phyloP scores from a whole-genome alignment of 2,888 invertebrate genomes.

The Tenthredo notha region DNA sequence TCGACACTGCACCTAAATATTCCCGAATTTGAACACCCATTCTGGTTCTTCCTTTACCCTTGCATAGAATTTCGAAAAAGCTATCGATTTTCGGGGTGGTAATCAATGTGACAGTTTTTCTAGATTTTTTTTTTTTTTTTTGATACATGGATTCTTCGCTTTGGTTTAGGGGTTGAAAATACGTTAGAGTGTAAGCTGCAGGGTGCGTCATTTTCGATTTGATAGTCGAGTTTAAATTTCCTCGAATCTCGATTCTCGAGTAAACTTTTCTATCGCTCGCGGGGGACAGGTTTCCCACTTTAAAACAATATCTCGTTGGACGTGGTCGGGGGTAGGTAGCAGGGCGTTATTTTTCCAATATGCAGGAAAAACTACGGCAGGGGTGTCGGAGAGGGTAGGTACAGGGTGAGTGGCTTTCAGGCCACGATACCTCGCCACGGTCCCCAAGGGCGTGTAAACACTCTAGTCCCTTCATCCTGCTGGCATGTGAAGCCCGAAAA shows the following conservation, averaged over 20 bases:
- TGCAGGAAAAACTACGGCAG: conserved; percentile 61
- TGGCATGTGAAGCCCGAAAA: conserved; percentile 49
- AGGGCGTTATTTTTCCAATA: conserved; percentile 70
- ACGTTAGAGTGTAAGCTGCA: background rate
- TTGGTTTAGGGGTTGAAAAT: background rate
- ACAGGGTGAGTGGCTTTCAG: conserved; percentile 62
- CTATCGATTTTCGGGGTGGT: background rate
- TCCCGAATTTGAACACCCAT: background rate
- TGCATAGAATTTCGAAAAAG: background rate
- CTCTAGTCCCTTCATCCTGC: conserved; percentile 71
- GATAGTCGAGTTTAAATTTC: conserved; percentile 34
- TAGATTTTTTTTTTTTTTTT: background rate
- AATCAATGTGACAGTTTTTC: background rate
- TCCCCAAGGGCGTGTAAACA: conserved; percentile 74
- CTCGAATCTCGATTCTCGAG: conserved; percentile 28
- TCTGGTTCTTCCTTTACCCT: background rate
- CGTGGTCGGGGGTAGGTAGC: conserved; percentile 57
- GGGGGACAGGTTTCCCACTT: conserved; percentile 74
- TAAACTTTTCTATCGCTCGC: conserved; percentile 65
- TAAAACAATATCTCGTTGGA: conserved; percentile 75
- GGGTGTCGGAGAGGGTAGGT: conserved; percentile 15
- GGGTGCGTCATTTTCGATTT: conserved; percentile 21
- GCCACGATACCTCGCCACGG: conserved; percentile 61
- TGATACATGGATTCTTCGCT: background rate
- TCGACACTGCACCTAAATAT: background rate